These are phyloP conservation scores for Elanoides forficatus DNA, from an alignment of 2,113 vertebrate genomes.

Conservation along the genomic window DNA sequence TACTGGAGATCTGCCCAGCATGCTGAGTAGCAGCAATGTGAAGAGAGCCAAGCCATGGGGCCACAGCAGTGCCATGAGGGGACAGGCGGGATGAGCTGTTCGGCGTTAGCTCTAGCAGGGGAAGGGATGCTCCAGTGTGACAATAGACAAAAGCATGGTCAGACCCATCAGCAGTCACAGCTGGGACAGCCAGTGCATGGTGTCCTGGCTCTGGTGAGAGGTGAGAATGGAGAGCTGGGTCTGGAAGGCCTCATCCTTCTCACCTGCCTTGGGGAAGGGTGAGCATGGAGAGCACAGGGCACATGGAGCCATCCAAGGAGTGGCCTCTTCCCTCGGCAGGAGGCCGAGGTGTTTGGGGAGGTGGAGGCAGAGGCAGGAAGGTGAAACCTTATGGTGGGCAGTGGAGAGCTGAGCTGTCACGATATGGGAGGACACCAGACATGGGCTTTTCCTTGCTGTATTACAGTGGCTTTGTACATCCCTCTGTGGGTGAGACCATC, in stretches of 20 bases:
- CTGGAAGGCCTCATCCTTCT: background rate
- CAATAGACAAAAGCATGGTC: background rate
- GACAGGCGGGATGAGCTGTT: background rate
- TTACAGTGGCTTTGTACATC: background rate
- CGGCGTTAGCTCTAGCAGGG: background rate
- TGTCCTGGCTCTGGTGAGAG: background rate
- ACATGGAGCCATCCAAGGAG: background rate
- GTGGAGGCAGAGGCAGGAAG: background rate
- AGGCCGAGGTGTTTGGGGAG: background rate
- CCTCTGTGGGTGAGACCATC: background rate
- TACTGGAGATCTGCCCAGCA: background rate
- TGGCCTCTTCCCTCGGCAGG: rapidly evolving
- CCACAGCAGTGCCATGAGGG: background rate
- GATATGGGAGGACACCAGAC: background rate
- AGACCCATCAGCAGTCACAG: background rate
- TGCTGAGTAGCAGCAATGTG: background rate
- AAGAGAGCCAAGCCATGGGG: background rate
- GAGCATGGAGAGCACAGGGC: rapidly evolving
- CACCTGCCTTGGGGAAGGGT: background rate
- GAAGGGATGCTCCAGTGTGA: background rate
- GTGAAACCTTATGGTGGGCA: background rate
- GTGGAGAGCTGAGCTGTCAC: background rate
- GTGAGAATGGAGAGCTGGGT: background rate
- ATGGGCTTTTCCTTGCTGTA: background rate
- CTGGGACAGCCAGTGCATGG: background rate